phyloP scores from a whole-genome alignment of 1,140 invertebrate genomes.

The Drosophila sp. region DNA sequence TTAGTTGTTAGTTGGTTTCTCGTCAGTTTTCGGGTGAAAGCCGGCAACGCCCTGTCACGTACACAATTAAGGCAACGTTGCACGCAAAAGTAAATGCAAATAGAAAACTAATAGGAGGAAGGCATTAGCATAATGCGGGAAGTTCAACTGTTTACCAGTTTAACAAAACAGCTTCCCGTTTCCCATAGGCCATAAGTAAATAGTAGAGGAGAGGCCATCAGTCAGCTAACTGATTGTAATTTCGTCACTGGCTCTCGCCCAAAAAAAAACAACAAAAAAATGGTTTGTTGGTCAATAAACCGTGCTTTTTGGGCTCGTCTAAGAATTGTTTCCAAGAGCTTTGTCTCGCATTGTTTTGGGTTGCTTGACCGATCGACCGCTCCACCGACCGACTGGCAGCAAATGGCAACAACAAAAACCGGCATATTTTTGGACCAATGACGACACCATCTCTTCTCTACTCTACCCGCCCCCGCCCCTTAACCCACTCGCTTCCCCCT shows the following conservation, averaged over 20 bases:
- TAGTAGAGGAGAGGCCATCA: neutral
- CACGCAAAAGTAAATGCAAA: slow-evolving; percentile 54
- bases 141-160: neutral
- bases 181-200: slow-evolving; percentile 16
- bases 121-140: slow-evolving; percentile 20
- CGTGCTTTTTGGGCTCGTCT: slow-evolving; percentile 6
- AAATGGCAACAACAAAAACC: slow-evolving; percentile 32
- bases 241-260: slow-evolving; percentile 32
- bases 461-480: neutral
- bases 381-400: slow-evolving; percentile 40
- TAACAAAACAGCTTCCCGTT: slow-evolving; percentile 36
- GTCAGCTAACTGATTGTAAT: slow-evolving; percentile 5
- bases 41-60: slow-evolving; percentile 40
- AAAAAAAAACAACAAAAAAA: neutral
- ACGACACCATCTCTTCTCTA: slow-evolving; percentile 46
- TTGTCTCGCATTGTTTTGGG: slow-evolving; percentile 40
- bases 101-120: slow-evolving; percentile 45
- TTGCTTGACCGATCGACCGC: slow-evolving; percentile 55
- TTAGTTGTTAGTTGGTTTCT: neutral
- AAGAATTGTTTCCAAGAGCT: slow-evolving; percentile 21
- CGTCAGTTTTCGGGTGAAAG: slow-evolving; percentile 37
- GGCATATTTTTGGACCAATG: slow-evolving; percentile 67
- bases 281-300: slow-evolving; percentile 50
- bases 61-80: slow-evolving; percentile 50
- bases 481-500: neutral